Evolutionary conservation across 2,888 invertebrate genomes (phyloP).

Genomic region (Plebejus melissa): DNA sequence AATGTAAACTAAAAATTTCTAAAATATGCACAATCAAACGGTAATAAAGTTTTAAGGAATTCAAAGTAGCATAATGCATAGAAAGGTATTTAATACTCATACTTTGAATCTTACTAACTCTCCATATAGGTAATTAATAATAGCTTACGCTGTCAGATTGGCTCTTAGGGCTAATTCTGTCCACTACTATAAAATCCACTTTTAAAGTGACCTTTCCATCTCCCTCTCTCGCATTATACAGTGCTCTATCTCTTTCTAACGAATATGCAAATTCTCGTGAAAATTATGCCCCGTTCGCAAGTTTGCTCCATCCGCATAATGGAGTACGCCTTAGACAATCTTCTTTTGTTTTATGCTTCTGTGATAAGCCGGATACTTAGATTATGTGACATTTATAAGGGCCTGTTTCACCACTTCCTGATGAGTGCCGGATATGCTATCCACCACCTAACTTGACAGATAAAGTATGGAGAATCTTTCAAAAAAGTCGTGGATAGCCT

Average conservation of each 20-base stretch:
- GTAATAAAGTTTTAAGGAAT: background rate
- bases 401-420: too few relatives aligned
- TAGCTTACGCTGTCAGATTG: background rate
- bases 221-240: conserved; percentile 31
- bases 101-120: background rate
- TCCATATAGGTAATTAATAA: background rate
- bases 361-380: conserved; percentile 37
- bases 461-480: too few relatives aligned
- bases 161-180: conserved; percentile 14
- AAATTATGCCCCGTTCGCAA: conserved; percentile 46
- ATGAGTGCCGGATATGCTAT: too few relatives aligned
- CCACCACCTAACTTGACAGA: too few relatives aligned
- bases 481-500: too few relatives aligned
- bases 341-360: conserved; percentile 40
- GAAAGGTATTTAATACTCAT: background rate
- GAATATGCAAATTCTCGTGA: conserved; percentile 43
- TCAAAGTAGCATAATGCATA: too few relatives aligned
- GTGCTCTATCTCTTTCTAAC: conserved; percentile 41
- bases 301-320: conserved; percentile 57
- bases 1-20: too few relatives aligned
- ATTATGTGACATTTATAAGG: conserved; percentile 30
- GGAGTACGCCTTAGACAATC: conserved; percentile 49
- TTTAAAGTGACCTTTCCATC: conserved; percentile 28
- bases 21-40: background rate
- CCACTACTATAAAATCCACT: background rate